phyloP scores from a whole-genome alignment of 2,113 vertebrate species.

The Cacatua alba region DNA sequence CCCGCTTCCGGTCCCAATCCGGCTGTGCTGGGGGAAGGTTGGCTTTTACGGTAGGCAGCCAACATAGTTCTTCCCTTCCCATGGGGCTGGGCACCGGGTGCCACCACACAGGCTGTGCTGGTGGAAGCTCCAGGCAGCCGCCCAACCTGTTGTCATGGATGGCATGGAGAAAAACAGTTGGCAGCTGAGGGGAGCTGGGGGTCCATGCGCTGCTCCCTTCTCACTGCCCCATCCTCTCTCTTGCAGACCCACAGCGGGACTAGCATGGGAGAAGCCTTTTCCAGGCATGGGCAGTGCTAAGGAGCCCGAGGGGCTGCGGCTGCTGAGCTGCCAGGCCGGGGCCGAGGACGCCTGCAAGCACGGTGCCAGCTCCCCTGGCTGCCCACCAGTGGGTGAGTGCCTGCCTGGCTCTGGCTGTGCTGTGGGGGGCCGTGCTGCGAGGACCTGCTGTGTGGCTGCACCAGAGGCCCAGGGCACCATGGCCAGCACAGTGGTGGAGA shows the following conservation, averaged over 20 bases:
- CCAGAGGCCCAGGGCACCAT: background rate
- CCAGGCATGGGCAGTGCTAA: slow-evolving; percentile 70
- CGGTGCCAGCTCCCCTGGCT: slow-evolving; percentile 1
- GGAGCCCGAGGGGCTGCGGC: slow-evolving; percentile 64
- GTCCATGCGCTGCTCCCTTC: background rate
- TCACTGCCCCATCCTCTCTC: slow-evolving; percentile 1
- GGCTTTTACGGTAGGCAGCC: background rate
- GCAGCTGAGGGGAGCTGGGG: background rate
- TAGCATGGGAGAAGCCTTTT: slow-evolving; percentile 63
- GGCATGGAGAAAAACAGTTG: background rate
- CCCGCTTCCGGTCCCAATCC: rapidly evolving
- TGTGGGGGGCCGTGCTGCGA: slow-evolving; percentile 55
- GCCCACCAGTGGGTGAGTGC: slow-evolving; percentile 27
- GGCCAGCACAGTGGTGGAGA: background rate
- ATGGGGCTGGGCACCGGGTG: background rate
- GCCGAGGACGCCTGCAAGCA: background rate
- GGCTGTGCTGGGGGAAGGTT: background rate
- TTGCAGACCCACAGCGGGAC: slow-evolving; percentile 57
- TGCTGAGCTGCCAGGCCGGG: slow-evolving; percentile 36
- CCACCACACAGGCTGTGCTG: background rate
- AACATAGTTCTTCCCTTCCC: background rate
- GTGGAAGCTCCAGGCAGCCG: background rate
- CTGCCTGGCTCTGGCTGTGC: background rate
- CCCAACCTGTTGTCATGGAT: background rate
- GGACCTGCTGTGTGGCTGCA: slow-evolving; percentile 63